Evolutionary conservation across 1,140 invertebrate species (phyloP).

Genomic region (Battus philenor): DNA sequence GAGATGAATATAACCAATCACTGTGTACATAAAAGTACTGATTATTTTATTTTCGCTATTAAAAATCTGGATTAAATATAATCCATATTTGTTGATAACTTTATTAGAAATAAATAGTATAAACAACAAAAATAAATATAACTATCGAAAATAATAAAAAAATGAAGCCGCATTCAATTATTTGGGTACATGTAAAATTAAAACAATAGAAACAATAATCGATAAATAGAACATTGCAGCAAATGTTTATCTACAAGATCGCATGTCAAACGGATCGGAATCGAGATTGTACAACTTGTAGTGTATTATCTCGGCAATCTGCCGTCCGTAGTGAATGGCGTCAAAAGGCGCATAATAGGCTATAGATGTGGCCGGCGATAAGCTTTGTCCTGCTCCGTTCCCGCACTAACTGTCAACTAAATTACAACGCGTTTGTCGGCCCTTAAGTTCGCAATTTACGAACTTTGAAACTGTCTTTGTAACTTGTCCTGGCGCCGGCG

Average conservation of each 20-base stretch:
- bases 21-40: too few species aligned
- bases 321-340: slow-evolving; percentile 55
- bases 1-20: too few species aligned
- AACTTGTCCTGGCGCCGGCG: slow-evolving; percentile 6
- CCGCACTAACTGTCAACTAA: slow-evolving; percentile 58
- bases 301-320: slow-evolving; percentile 54
- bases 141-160: too few species aligned
- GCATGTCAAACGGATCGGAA: slow-evolving; percentile 11
- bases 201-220: background rate
- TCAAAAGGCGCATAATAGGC: slow-evolving; percentile 68
- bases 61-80: too few species aligned
- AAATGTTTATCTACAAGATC: background rate
- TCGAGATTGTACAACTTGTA: slow-evolving; percentile 18
- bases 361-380: slow-evolving; percentile 62
- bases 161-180: too few species aligned
- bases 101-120: too few species aligned
- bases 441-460: slow-evolving; percentile 56
- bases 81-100: too few species aligned
- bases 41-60: too few species aligned
- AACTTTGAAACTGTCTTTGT: slow-evolving; percentile 39
- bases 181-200: too few species aligned
- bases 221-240: background rate
- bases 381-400: slow-evolving; percentile 43
- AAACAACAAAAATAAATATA: too few species aligned
- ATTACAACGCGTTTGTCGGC: slow-evolving; percentile 56